Conservation (phyloP, 2,888 invertebrate genomes). For the Diabrotica balteata region DNA sequence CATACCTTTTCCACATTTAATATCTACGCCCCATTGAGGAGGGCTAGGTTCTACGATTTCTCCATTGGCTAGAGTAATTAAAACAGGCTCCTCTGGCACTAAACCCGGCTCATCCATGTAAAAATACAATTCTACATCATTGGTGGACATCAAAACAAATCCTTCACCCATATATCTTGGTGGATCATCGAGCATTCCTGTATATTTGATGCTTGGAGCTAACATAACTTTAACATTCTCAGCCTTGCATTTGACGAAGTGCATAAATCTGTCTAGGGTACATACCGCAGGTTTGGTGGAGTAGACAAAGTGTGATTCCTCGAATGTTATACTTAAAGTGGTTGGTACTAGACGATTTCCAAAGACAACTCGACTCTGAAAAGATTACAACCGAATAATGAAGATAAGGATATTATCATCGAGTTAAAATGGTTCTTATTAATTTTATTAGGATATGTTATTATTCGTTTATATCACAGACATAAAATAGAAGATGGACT, state of each 20-base stretch:
- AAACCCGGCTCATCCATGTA: conserved; percentile 97
- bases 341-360: conserved; percentile 95
- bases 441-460: too few species aligned
- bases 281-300: conserved; percentile 96
- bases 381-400: conserved; percentile 28
- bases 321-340: conserved; percentile 88
- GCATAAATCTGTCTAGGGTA: conserved; percentile 92
- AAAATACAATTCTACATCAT: conserved; percentile 92
- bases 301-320: conserved; percentile 93
- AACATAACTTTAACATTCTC: conserved; percentile 96
- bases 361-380: conserved; percentile 87
- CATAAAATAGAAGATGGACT: too few species aligned
- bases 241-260: conserved; percentile 91
- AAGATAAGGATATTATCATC: too few species aligned
- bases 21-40: conserved; percentile 94
- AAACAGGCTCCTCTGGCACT: conserved; percentile 90
- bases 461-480: too few species aligned
- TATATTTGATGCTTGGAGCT: conserved; percentile 95
- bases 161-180: conserved; percentile 98
- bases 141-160: conserved; percentile 95
- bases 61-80: conserved; percentile 88
- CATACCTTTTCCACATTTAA: conserved; percentile 89
- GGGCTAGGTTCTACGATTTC: conserved; percentile 92
- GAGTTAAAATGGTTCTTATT: too few species aligned
- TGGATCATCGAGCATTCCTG: conserved; percentile 89